Conservation (phyloP, 2,888 invertebrate genomes). For the Orthosia gracilis region DNA sequence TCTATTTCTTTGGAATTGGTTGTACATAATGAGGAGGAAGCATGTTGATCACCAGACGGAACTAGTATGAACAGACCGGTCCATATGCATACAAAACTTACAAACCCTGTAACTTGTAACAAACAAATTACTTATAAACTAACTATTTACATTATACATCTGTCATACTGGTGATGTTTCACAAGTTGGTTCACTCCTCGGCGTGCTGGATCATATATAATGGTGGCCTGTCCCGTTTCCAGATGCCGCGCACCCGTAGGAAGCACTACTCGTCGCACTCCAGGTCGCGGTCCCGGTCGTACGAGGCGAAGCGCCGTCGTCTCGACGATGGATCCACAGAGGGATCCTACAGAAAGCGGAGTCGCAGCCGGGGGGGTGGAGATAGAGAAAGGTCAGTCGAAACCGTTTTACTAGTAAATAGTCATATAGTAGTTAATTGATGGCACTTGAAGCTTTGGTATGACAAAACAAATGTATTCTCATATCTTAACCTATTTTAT, state of each 20-base stretch:
- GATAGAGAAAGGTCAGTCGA: slow-evolving; percentile 92
- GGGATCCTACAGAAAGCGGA: slow-evolving; percentile 87
- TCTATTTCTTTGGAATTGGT: slow-evolving; percentile 51
- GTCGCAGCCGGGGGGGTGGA: slow-evolving; percentile 85
- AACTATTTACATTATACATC: slow-evolving; percentile 53
- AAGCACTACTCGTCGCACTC: slow-evolving; percentile 94
- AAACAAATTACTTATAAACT: slow-evolving; percentile 41
- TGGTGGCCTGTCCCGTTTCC: slow-evolving; percentile 67
- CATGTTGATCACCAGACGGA: slow-evolving; percentile 36
- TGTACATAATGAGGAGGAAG: slow-evolving; percentile 40
- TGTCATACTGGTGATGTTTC: slow-evolving; percentile 64
- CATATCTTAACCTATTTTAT: background rate
- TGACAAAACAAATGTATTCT: background rate
- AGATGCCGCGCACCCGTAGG: slow-evolving; percentile 96
- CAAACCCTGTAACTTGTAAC: slow-evolving; percentile 15
- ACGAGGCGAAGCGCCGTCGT: slow-evolving; percentile 94
- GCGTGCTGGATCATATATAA: slow-evolving; percentile 25
- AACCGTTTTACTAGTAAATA: background rate
- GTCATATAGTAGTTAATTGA: too few species aligned
- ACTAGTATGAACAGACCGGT: slow-evolving; percentile 48
- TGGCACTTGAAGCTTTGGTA: background rate
- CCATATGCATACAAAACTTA: slow-evolving; percentile 15
- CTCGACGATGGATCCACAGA: slow-evolving; percentile 91
- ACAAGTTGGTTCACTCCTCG: slow-evolving; percentile 42
- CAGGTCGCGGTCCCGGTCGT: slow-evolving; percentile 90